Evolutionary conservation across 2,888 invertebrate species (phyloP).

Genomic region (Eupithecia dodoneata): DNA sequence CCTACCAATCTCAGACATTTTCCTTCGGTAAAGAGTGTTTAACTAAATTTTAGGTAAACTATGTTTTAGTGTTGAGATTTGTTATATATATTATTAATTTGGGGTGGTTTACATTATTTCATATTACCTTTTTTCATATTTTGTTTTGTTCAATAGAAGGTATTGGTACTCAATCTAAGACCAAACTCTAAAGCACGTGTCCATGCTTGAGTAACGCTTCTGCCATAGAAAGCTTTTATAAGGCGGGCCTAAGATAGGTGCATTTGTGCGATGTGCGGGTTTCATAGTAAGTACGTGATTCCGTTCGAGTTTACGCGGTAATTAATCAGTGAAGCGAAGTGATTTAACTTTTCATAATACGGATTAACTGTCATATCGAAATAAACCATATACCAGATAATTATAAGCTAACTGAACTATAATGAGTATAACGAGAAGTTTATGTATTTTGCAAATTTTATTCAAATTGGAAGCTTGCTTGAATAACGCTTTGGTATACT

Average conservation of each 20-base stretch:
- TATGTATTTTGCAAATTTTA: not conserved
- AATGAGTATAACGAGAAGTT: not conserved
- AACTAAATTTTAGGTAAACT: not conserved
- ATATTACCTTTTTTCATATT: too few relatives aligned
- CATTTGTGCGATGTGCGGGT: conserved; percentile 28
- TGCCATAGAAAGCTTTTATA: too few relatives aligned
- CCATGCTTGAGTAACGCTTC: too few relatives aligned
- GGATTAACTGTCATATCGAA: conserved; percentile 31
- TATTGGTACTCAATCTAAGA: not conserved
- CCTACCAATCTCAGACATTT: not conserved
- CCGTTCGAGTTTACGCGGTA: conserved; percentile 51
- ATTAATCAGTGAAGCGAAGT: conserved; percentile 50
- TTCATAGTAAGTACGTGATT: conserved; percentile 47
- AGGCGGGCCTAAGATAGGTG: too few relatives aligned
- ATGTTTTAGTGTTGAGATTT: too few relatives aligned
- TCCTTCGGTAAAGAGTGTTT: not conserved
- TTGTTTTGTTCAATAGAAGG: not conserved
- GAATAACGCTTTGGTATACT: not conserved
- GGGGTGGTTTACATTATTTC: too few relatives aligned
- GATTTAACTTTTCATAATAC: conserved; percentile 43
- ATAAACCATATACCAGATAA: conserved; percentile 26
- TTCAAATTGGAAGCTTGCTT: not conserved
- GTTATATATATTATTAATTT: too few relatives aligned
- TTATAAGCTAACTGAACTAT: not conserved
- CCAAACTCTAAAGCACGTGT: not conserved